These are phyloP conservation scores for Vicugna pacos DNA, from an alignment of 2,113 vertebrate genomes.

Conservation along the genomic window DNA sequence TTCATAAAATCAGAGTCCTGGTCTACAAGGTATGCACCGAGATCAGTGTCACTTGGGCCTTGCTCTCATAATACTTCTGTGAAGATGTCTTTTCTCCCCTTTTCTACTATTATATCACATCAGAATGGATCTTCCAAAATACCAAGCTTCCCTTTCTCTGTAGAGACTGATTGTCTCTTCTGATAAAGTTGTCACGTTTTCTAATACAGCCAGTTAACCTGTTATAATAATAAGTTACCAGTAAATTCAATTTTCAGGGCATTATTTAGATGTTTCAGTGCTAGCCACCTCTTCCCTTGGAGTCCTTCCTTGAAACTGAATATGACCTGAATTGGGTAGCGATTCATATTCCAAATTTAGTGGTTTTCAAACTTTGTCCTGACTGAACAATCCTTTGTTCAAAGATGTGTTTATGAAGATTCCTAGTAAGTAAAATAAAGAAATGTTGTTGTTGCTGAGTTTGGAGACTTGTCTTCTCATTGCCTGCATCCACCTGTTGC, in stretches of 20 bases:
- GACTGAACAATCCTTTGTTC: neutral
- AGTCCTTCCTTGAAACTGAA: neutral
- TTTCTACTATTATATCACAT: neutral
- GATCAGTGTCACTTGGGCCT: neutral
- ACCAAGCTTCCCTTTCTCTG: fast-evolving
- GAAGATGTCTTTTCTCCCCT: neutral
- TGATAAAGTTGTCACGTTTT: neutral
- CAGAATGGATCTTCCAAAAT: neutral
- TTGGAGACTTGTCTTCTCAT: neutral
- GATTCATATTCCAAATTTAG: neutral
- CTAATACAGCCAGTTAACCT: neutral
- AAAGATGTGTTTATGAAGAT: neutral
- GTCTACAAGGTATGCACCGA: neutral
- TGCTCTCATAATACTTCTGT: neutral
- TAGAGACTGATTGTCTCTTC: neutral
- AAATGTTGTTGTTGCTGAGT: neutral
- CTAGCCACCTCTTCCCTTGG: neutral
- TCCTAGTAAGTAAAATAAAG: neutral
- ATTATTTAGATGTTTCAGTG: neutral
- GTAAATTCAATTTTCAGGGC: neutral
- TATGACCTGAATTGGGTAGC: neutral
- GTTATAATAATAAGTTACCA: neutral
- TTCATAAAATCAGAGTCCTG: neutral
- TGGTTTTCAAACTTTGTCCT: neutral
- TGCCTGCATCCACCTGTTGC: fast-evolving